Evolutionary conservation across 2,113 vertebrate species (phyloP).

Genomic region (Rostratula benghalensis): DNA sequence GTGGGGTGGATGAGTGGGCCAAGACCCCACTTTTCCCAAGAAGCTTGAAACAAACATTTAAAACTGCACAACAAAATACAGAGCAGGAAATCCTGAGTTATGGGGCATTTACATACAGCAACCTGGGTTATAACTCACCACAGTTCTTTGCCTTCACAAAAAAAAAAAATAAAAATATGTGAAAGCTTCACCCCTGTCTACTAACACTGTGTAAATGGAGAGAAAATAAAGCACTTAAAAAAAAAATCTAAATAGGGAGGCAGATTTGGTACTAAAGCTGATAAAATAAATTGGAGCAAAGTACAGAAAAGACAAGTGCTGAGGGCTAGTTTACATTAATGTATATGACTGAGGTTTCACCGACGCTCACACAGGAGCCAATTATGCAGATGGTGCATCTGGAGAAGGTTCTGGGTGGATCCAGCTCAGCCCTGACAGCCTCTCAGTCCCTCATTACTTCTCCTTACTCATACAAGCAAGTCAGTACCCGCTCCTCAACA

Average conservation of each 20-base stretch:
- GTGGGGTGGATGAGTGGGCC: fast-evolving
- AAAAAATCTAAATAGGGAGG: not conserved
- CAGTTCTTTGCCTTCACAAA: not conserved
- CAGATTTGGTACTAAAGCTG: not conserved
- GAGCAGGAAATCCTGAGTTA: not conserved
- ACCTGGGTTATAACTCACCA: fast-evolving
- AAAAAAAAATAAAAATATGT: fast-evolving
- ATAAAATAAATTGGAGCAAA: not conserved
- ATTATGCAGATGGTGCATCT: slow-evolving; percentile 1
- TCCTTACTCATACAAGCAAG: slow-evolving; percentile 1
- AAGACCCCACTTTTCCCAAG: not conserved
- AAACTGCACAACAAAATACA: not conserved
- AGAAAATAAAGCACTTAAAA: not conserved
- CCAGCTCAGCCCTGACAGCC: not conserved
- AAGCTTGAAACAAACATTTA: not conserved
- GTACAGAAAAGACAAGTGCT: not conserved
- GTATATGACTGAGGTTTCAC: not conserved
- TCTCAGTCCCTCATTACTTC: not conserved
- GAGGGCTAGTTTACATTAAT: not conserved
- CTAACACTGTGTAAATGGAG: fast-evolving
- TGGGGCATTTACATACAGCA: fast-evolving
- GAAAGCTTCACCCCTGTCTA: not conserved
- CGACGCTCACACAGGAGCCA: not conserved
- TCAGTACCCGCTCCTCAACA: not conserved
- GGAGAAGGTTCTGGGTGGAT: slow-evolving; percentile 62